These are phyloP conservation scores for Corythoichthys haematopterus DNA, from an alignment of 2,113 vertebrate genomes.

Conservation along the genomic window DNA sequence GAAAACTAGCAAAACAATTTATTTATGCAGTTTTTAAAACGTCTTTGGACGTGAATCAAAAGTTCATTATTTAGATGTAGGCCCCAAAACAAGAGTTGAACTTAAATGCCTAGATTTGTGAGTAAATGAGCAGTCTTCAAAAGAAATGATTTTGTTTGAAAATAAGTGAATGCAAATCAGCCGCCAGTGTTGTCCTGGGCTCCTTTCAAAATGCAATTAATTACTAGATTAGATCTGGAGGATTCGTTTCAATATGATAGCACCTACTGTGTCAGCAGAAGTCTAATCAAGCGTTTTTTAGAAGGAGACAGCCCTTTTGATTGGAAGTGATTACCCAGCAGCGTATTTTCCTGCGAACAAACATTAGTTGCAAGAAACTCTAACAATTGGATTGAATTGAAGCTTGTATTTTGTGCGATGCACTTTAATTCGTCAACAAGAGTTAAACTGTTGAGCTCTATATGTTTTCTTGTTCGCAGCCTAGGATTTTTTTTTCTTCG, in stretches of 20 bases:
- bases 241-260: conserved; percentile 35
- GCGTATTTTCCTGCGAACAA: conserved; percentile 33
- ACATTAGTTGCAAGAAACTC: conserved; percentile 17
- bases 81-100: neutral
- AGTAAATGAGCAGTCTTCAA: neutral
- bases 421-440: neutral
- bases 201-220: conserved; percentile 46
- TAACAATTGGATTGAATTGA: neutral
- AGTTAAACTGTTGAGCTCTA: neutral
- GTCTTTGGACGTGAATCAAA: conserved; percentile 20
- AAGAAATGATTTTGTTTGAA: conserved; percentile 28
- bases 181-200: conserved; percentile 26
- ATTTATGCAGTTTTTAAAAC: neutral
- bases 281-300: conserved; percentile 27
- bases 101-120: conserved; percentile 13
- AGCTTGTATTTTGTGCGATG: neutral
- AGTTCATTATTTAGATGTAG: conserved; percentile 14
- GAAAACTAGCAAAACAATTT: neutral
- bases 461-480: neutral
- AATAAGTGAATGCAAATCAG: conserved; percentile 25
- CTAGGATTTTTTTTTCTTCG: neutral
- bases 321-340: conserved; percentile 29
- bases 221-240: conserved; percentile 43
- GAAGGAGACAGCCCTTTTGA: conserved; percentile 32
- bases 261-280: conserved; percentile 24